Conservation (phyloP, 1,140 invertebrate genomes). For the Zelostemma sp. region DNA sequence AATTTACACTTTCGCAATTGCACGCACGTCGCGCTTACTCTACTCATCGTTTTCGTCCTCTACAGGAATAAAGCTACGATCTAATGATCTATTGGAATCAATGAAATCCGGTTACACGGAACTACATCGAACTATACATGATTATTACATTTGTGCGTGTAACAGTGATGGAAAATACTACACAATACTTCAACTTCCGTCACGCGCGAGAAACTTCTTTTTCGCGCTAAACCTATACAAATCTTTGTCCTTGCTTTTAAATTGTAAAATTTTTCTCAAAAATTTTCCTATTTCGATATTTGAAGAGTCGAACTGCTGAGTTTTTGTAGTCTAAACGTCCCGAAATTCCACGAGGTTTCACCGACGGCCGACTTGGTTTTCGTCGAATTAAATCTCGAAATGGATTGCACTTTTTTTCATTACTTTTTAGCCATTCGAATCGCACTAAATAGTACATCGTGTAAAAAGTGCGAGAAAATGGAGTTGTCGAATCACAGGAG, state of each 20-base stretch:
- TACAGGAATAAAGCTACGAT: conserved; percentile 32
- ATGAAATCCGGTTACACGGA: conserved; percentile 34
- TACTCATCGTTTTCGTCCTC: conserved; percentile 8
- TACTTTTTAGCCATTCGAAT: no score
- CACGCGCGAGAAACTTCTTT: conserved; percentile 3
- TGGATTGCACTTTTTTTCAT: background rate
- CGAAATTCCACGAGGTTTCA: no score
- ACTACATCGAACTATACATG: conserved; percentile 47
- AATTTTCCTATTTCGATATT: conserved; percentile 28
- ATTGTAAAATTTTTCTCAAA: conserved; percentile 34
- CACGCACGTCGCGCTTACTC: conserved; percentile 20
- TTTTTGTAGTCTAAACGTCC: conserved; percentile 20
- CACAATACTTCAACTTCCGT: conserved; percentile 13
- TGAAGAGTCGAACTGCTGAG: conserved; percentile 29
- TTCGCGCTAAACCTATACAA: background rate
- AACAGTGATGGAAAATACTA: conserved; percentile 51
- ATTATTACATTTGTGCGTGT: conserved; percentile 46
- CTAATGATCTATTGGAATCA: conserved; percentile 38
- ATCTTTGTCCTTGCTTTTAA: conserved; percentile 3
- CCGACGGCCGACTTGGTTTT: background rate
- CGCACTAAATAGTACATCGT: no score
- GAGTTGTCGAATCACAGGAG: no score
- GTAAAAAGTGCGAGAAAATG: no score
- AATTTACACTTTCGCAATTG: conserved; percentile 34
- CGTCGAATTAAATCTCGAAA: background rate